Percentiles rank a stretch among this genome's conserved stretches.
These are phyloP conservation scores for Festucalex cinctus DNA, from an alignment of 2,113 vertebrate genomes.

Conservation along the genomic window DNA sequence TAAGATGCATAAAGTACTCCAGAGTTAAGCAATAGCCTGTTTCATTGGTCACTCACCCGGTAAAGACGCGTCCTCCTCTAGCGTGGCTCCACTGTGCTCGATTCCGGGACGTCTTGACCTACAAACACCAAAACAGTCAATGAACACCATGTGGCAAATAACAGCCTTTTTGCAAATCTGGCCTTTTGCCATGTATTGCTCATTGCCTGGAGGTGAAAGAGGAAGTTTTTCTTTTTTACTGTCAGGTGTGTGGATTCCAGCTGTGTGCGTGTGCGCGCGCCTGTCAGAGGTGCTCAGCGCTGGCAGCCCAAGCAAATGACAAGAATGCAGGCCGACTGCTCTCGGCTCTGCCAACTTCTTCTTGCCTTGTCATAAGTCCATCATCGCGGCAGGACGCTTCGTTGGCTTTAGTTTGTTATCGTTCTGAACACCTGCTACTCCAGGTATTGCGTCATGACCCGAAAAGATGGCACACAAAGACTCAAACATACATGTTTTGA, in stretches of 20 bases:
- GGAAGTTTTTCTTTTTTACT: slow-evolving; percentile 41
- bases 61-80: slow-evolving; percentile 26
- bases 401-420: not conserved
- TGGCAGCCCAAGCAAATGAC: slow-evolving; percentile 29
- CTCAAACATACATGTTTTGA: too few relatives aligned
- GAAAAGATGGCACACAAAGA: not conserved
- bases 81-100: slow-evolving; percentile 26
- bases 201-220: slow-evolving; percentile 29
- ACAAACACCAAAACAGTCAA: slow-evolving; percentile 24
- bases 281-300: slow-evolving; percentile 37
- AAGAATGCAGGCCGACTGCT: slow-evolving; percentile 60
- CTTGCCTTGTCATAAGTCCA: slow-evolving; percentile 37
- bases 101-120: slow-evolving; percentile 22
- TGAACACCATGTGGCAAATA: not conserved
- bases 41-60: slow-evolving; percentile 44
- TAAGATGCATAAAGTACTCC: too few relatives aligned
- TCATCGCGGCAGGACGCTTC: slow-evolving; percentile 17
- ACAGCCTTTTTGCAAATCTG: not conserved
- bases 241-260: slow-evolving; percentile 50
- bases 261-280: slow-evolving; percentile 31
- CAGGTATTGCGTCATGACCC: not conserved
- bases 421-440: not conserved
- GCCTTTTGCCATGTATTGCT: slow-evolving; percentile 18
- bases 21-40: too few relatives aligned
- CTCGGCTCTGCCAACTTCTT: slow-evolving; percentile 47